Base-by-base conservation (phyloP, 1,140 invertebrate genomes). In the Stegodyphus mimosarum region DNA sequence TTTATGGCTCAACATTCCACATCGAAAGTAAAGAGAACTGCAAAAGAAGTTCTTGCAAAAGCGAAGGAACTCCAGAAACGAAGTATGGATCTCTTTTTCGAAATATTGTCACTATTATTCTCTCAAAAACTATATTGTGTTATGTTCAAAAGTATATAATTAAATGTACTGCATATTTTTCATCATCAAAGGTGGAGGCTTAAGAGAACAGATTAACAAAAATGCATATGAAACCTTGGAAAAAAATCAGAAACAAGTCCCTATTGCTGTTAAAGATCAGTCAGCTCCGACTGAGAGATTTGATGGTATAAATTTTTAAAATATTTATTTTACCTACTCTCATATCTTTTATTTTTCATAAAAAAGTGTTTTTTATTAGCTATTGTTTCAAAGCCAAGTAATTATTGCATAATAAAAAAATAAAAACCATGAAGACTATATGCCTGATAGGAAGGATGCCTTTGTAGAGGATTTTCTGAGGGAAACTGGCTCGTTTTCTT, bases 11-110 rank as follows among this genome's bases (percentile, higher is more conserved):
- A 99, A 89, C 98, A 99, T 89, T 89, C 89, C 49, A 78, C 93
- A 87, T 4, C 90, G 85, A 91, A 90, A 52, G 91, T 89, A 13
- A 81, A 88, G 33, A 91, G 94, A 81, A 92, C 92, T 50, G 95
- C 97, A 0, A 97, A 98, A 90, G 96, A 99, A 90, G 96, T 98
- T n/a, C 91, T 99, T 10, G 94, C 94, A 13, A 98, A 98, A 91
- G 97, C 97, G 0, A 99, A 99, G 91, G 96, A 98, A 86, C 90
- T 99, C 18, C 96, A 99, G 91, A 96, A 95, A 88, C 95, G 94
- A 78, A 87, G 88, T 95, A 95, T 18, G 49, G 3, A 33, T 33
- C 33, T 33, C 33, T 33, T 33, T 33, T 51, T 70, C 18, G 80
- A 15, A 50, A 73, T 48, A 75, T 10, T 83, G 18, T 5, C 15